Conservation (phyloP, 2,888 invertebrate genomes). For the Amorpha juglandis region DNA sequence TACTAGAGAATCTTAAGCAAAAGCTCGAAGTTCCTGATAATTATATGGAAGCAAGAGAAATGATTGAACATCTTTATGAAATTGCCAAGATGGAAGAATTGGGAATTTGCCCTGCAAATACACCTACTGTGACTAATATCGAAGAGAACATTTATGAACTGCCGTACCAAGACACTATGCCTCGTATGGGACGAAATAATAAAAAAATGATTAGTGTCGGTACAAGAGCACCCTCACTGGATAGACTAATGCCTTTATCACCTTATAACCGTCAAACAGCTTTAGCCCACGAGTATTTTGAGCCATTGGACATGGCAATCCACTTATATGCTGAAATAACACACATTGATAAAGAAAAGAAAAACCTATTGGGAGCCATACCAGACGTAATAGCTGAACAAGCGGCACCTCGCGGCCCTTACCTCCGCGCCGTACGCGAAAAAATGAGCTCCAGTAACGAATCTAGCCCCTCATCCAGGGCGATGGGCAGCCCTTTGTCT, state of each 20-base stretch:
- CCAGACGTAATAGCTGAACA: slow-evolving; percentile 77
- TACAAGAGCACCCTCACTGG: slow-evolving; percentile 84
- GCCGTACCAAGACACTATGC: slow-evolving; percentile 78
- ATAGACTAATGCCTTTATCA: slow-evolving; percentile 80
- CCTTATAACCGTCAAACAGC: slow-evolving; percentile 75
- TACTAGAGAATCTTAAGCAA: slow-evolving; percentile 87
- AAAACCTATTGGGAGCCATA: slow-evolving; percentile 58
- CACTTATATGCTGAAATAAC: slow-evolving; percentile 87
- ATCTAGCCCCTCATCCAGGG: slow-evolving; percentile 47
- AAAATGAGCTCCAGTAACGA: slow-evolving; percentile 65
- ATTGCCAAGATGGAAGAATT: slow-evolving; percentile 88
- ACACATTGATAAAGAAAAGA: slow-evolving; percentile 71
- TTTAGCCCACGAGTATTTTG: slow-evolving; percentile 78
- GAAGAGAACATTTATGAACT: slow-evolving; percentile 87
- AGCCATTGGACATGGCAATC: slow-evolving; percentile 80
- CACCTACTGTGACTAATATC: slow-evolving; percentile 41
- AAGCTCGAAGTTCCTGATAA: slow-evolving; percentile 89
- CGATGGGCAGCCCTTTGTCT: slow-evolving; percentile 47
- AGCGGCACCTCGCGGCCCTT: slow-evolving; percentile 81
- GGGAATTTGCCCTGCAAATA: slow-evolving; percentile 52
- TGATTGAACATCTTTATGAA: slow-evolving; percentile 90
- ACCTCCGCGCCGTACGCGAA: slow-evolving; percentile 85
- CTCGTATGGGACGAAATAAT: slow-evolving; percentile 67
- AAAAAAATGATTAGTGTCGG: slow-evolving; percentile 82
- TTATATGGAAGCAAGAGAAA: slow-evolving; percentile 89